phyloP scores from a whole-genome alignment of 2,113 vertebrate genomes.

The Phoenicopterus ruber region DNA sequence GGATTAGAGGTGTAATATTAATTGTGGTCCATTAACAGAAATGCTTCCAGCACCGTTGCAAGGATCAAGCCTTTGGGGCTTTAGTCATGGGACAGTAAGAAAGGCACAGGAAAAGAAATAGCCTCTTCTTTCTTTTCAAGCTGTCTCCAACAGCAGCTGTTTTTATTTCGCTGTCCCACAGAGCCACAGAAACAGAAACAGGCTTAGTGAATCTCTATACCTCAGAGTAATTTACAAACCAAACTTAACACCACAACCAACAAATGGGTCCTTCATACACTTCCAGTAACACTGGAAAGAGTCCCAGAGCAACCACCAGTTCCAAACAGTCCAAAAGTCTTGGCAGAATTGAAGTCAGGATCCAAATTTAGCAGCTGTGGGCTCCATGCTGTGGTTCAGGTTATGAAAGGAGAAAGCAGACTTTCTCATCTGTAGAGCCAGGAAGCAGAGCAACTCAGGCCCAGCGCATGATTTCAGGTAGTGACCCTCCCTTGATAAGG shows the following conservation, averaged over 20 bases:
- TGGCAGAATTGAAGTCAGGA: background rate
- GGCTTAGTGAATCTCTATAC: background rate
- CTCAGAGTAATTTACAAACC: background rate
- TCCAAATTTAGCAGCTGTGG: slow-evolving; percentile 20
- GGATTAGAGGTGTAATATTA: background rate
- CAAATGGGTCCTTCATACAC: slow-evolving; percentile 18
- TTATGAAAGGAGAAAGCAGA: slow-evolving; percentile 1
- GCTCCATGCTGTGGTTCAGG: background rate
- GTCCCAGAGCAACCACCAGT: background rate
- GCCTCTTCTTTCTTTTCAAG: background rate
- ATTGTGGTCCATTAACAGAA: background rate
- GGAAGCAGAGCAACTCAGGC: background rate
- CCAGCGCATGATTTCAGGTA: background rate
- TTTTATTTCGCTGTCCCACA: background rate
- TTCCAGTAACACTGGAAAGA: slow-evolving; percentile 29
- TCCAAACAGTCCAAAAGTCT: slow-evolving; percentile 2
- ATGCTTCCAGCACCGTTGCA: background rate
- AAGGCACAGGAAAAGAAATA: background rate
- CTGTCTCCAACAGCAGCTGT: background rate
- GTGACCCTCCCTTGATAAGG: background rate
- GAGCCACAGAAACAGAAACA: background rate
- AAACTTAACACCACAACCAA: background rate
- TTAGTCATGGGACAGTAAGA: background rate
- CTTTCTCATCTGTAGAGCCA: background rate
- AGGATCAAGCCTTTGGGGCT: background rate